These are phyloP conservation scores for Alviniconcha strummeri DNA, from an alignment of 2,888 invertebrate species.

Conservation along the genomic window DNA sequence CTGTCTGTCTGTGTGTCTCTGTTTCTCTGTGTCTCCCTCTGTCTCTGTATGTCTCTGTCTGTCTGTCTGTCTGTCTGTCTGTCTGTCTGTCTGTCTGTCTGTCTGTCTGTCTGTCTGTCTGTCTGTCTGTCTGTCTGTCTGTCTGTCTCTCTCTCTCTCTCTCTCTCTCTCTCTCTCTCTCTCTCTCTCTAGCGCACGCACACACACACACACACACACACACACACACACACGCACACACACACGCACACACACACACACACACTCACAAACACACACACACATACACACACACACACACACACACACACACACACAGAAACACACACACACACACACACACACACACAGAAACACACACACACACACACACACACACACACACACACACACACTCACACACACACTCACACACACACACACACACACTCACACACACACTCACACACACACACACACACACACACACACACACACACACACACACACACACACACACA, in stretches of 20 bases:
- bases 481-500: background rate
- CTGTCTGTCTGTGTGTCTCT: too few species aligned
- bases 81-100: slow-evolving; percentile 8
- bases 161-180: slow-evolving; percentile 1
- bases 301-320: too few species aligned
- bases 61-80: background rate
- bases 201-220: too few species aligned
- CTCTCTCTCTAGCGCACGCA: background rate
- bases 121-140: background rate
- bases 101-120: background rate
- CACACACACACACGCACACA: background rate
- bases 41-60: background rate
- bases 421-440: slow-evolving; percentile 7
- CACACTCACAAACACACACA: background rate
- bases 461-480: background rate
- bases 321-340: background rate
- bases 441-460: slow-evolving; percentile 8
- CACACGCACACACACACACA: background rate
- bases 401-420: background rate
- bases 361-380: background rate
- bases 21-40: too few species aligned
- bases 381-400: background rate
- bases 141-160: background rate
- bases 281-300: slow-evolving; percentile 7
- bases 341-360: background rate